phyloP scores from a whole-genome alignment of 2,797 vertebrate species.

The Ctenopoma kingsleyae region DNA sequence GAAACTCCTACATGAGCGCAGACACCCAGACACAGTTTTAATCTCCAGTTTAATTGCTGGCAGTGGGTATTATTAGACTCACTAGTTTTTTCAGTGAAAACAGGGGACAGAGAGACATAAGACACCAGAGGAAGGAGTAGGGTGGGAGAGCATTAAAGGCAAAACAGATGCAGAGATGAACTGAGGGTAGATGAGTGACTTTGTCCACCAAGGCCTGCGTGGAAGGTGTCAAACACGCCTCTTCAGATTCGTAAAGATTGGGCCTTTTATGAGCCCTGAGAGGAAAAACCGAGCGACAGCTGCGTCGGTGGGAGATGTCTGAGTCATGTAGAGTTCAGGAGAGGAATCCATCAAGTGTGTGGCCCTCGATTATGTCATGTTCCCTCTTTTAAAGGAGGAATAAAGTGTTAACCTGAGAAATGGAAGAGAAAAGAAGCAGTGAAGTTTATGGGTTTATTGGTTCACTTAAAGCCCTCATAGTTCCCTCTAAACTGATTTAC shows the following conservation, averaged over 20 bases:
- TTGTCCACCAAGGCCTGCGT: constrained; percentile 23
- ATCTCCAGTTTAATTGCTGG: constrained; percentile 47
- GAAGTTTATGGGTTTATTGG: constrained; percentile 46
- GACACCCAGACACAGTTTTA: constrained; percentile 17
- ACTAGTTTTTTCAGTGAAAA: constrained; percentile 39
- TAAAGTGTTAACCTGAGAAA: constrained; percentile 27
- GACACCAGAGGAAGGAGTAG: neutral
- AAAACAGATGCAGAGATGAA: constrained; percentile 17
- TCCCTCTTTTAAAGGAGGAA: constrained; percentile 23
- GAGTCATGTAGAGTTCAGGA: constrained; percentile 44
- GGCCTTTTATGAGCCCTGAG: constrained; percentile 51
- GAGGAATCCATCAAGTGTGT: constrained; percentile 57
- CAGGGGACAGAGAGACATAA: constrained; percentile 7
- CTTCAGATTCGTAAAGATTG: constrained; percentile 40
- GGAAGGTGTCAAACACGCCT: constrained; percentile 59
- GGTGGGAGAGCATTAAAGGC: constrained; percentile 8
- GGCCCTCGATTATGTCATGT: constrained; percentile 30
- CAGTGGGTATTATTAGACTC: constrained; percentile 31
- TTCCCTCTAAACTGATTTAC: constrained; percentile 29
- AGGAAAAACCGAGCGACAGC: constrained; percentile 58
- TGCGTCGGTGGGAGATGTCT: constrained; percentile 56
- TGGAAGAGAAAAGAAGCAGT: constrained; percentile 40
- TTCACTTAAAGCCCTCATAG: constrained; percentile 7
- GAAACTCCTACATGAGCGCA: constrained; percentile 9
- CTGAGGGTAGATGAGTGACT: constrained; percentile 26